Base-by-base conservation (phyloP, 2,888 invertebrate genomes). In the Zygaena filipendulae region DNA sequence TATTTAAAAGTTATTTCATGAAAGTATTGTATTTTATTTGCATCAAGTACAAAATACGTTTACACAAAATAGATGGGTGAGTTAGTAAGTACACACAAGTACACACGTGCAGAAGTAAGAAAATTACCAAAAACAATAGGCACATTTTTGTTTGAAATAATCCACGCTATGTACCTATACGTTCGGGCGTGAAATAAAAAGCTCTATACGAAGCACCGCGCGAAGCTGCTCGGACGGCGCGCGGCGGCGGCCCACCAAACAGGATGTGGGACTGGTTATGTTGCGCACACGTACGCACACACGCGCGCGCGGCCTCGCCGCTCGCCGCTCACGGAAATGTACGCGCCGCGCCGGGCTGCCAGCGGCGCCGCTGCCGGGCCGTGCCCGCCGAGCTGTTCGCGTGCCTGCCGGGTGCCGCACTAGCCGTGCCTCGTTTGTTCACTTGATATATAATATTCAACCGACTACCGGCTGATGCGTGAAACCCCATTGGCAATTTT, bases 231-330 rank as follows among this genome's bases (percentile, higher is more conserved):
- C 63, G 52, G 49, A 58, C 63, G 63, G 48, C 63, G 64, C 59
- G 60, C 66, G 49, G 59, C 64, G 63, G 48, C 63, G 64, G 59
- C 60, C 66, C 64, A 61, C 66, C 69, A 72, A 79, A 79, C 79
- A 79, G 79, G 79, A 79, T 79, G 79, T 79, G 68, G 59, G 77
- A 79, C 79, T 79, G 79, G 79, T 79, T 72, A n/a, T n/a, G n/a
- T 63, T 16, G 58, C 52, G 54, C 64, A 57, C 71, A 62, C 69
- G 59, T 50, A 50, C 59, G 52, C 68, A 68, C 63, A 68, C 72
- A 46, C 1, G 28, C 38, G 45, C 50, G 39, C 54, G 52, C 70
- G 72, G 70, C 71, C 72, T 69, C 72, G 69, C 59, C 54, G 47
- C 58, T 57, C 58, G 57, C 60, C 60, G 57, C 63, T 60, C 74